Base-by-base conservation (phyloP, 2,797 vertebrate species). In the Poeciliopsis infans region DNA sequence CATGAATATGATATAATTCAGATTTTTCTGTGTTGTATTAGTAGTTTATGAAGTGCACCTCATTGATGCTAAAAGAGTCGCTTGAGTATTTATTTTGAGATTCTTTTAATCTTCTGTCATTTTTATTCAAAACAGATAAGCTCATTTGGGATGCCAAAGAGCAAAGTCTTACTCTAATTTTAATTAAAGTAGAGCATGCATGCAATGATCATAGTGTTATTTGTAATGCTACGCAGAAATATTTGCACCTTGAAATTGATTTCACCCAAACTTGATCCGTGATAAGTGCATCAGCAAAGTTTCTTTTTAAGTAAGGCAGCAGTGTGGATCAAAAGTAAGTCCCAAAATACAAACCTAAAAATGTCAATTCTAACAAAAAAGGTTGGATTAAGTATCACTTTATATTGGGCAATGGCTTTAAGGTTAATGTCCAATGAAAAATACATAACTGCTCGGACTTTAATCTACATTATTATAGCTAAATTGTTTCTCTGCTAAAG, bases 1-100 rank as follows among this genome's bases (percentile, higher is more conserved):
- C 75, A 76, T 46, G 72, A 31, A 83, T 59, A 68, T 69, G 66
- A 15, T 25, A 23, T 41, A 68, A 39, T 25, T n/a, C 39, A 43
- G 4, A 43, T 16, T 25, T 43, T 69, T 69, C 23, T n/a, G 66
- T 45, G 23, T 43, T 43, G 3, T 5, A 69, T 68, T 41, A 15
- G 11, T 13, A 41, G 23, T n/a, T 69, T 69, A 43, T 6, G 20
- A 41, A 68, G 64, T 41, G 36, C 23, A 39, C 64, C 64, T 23
- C 7, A 20, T 2, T 10, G 36, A 20, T 11, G 33, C 18, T 66
- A 39, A 66, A 0, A 23, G 1, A 69, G 23, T 45, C 45, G 5
- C n/a, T 69, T 36, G 23, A 0, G 25, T 13, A 43, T 70, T 70
- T 70, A 70, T 70, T 43, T 70, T 2, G 6, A 64, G 31, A 68